Evolutionary conservation across 2,888 invertebrate genomes (phyloP).

Genomic region (Hydrotaea cyrtoneurina): DNA sequence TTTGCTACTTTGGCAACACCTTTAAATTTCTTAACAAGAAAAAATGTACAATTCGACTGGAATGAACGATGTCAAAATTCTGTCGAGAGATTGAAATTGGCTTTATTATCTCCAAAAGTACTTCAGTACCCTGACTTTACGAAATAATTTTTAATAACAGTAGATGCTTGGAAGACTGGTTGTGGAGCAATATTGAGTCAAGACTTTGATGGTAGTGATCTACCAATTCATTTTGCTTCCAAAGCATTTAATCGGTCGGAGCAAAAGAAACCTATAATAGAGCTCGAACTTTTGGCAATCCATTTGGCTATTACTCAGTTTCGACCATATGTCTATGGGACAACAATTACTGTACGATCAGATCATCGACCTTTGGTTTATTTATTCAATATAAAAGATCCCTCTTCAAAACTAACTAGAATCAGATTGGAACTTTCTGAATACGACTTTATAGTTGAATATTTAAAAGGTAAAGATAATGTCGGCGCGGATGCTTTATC

Average conservation of each 20-base stretch:
- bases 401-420: no score
- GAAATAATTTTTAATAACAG: constrained; percentile 42
- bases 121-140: constrained; percentile 40
- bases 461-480: no score
- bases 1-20: constrained; percentile 40
- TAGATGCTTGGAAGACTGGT: constrained; percentile 49
- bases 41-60: constrained; percentile 38
- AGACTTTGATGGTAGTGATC: constrained; percentile 16
- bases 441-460: no score
- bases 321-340: constrained; percentile 64
- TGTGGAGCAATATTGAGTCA: constrained; percentile 52
- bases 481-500: no score
- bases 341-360: constrained; percentile 62
- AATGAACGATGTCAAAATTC: constrained; percentile 27
- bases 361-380: constrained; percentile 60
- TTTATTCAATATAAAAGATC: constrained; percentile 50
- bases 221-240: constrained; percentile 22
- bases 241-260: constrained; percentile 38
- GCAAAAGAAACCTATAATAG: constrained; percentile 44
- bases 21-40: constrained; percentile 24
- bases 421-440: no score
- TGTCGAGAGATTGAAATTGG: no score
- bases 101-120: no score
- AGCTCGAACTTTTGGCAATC: no score
- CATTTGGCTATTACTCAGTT: constrained; percentile 69